These are phyloP conservation scores for Danionella cerebrum DNA, from an alignment of 2,113 vertebrate species.

Conservation along the genomic window DNA sequence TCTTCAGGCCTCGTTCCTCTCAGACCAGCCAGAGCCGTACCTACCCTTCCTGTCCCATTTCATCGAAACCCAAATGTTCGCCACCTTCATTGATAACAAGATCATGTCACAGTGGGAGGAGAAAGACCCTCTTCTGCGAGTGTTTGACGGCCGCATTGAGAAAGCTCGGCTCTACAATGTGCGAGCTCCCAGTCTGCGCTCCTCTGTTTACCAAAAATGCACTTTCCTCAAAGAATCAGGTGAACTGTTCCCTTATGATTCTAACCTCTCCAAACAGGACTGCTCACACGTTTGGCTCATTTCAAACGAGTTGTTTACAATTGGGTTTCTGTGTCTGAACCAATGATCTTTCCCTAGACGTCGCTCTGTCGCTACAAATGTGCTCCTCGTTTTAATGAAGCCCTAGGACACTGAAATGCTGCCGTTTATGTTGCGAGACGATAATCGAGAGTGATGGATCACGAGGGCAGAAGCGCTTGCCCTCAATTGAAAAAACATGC, in stretches of 20 bases:
- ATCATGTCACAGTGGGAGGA: conserved; percentile 94
- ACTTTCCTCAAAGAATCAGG: conserved; percentile 83
- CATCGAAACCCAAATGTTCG: conserved; percentile 97
- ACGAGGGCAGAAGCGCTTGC: conserved; percentile 25
- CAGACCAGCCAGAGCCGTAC: conserved; percentile 81
- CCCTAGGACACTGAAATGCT: not conserved
- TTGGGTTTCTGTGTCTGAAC: not conserved
- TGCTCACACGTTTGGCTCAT: too few species aligned
- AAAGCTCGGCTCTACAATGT: conserved; percentile 79
- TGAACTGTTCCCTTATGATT: too few species aligned
- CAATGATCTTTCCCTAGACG: not conserved
- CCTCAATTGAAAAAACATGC: too few species aligned
- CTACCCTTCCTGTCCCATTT: conserved; percentile 91
- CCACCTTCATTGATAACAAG: conserved; percentile 94
- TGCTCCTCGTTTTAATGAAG: not conserved
- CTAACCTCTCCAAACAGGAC: too few species aligned
- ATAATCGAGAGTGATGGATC: not conserved
- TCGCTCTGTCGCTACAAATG: not conserved
- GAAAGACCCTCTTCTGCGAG: conserved; percentile 80
- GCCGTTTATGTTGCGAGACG: not conserved
- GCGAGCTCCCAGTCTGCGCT: conserved; percentile 67
- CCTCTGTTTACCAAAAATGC: conserved; percentile 82
- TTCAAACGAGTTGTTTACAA: not conserved
- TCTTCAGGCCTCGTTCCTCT: conserved; percentile 89
- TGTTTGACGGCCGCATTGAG: conserved; percentile 89